A percentile compares a stretch with the other conserved stretches of the same genome.
Evolutionary conservation across 2,888 invertebrate genomes (phyloP).

Genomic region (Zygaena filipendulae): DNA sequence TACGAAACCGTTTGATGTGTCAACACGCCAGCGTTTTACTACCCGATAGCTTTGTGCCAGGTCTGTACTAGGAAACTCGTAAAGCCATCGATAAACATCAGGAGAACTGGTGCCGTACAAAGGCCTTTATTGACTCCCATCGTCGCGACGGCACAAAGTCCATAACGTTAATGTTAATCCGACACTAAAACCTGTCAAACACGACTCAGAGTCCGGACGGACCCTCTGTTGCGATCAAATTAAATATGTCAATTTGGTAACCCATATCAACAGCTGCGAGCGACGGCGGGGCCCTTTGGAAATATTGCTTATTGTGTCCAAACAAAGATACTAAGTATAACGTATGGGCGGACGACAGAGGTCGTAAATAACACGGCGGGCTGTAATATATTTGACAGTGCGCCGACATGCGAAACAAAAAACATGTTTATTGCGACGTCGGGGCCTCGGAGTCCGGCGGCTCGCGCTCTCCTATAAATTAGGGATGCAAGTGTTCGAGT

Average conservation of each 20-base stretch:
- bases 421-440: slow-evolving; percentile 65
- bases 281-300: slow-evolving; percentile 62
- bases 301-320: slow-evolving; percentile 70
- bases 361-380: slow-evolving; percentile 66
- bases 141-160: slow-evolving; percentile 52
- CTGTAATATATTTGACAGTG: slow-evolving; percentile 69
- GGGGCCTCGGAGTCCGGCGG: slow-evolving; percentile 33
- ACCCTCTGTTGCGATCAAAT: slow-evolving; percentile 65
- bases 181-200: slow-evolving; percentile 67
- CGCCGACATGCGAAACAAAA: slow-evolving; percentile 68
- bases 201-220: slow-evolving; percentile 38
- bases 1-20: slow-evolving; percentile 49
- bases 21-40: slow-evolving; percentile 23
- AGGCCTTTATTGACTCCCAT: slow-evolving; percentile 37
- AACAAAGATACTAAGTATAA: slow-evolving; percentile 70
- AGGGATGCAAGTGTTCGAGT: slow-evolving; percentile 38
- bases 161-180: slow-evolving; percentile 59
- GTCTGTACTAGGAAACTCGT: slow-evolving; percentile 24
- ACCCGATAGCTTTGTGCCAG: slow-evolving; percentile 9
- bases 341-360: slow-evolving; percentile 67
- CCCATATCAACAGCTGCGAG: slow-evolving; percentile 68
- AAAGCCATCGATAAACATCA: slow-evolving; percentile 27
- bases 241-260: slow-evolving; percentile 69
- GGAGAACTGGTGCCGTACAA: slow-evolving; percentile 17
- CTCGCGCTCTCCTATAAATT: slow-evolving; percentile 45